These are phyloP conservation scores for Argyra leucocephala DNA, from an alignment of 2,888 invertebrate genomes.

Conservation along the genomic window DNA sequence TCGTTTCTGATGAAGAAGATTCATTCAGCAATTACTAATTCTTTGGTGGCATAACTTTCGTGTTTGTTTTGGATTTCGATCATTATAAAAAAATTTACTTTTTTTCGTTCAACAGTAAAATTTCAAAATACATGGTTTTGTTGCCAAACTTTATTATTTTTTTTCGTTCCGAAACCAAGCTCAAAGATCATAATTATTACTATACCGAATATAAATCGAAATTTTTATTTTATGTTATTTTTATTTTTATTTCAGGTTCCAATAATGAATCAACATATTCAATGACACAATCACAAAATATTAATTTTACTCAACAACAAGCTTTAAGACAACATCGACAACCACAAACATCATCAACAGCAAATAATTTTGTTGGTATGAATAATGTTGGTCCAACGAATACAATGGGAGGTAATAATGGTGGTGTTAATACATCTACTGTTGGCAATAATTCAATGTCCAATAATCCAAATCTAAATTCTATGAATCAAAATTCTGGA, in stretches of 20 bases:
- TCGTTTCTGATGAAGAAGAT: too few species aligned
- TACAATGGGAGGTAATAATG: conserved; percentile 26
- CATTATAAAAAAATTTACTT: too few species aligned
- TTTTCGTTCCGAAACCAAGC: too few species aligned
- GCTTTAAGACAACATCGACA: conserved; percentile 35
- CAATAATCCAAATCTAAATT: conserved; percentile 22
- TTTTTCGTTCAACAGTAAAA: too few species aligned
- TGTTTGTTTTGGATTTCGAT: too few species aligned
- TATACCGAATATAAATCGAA: too few species aligned
- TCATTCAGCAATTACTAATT: too few species aligned
- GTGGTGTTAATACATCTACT: conserved; percentile 21
- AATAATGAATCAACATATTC: conserved; percentile 50
- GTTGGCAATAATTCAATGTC: conserved; percentile 25
- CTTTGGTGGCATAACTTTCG: too few species aligned
- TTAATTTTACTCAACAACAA: conserved; percentile 68
- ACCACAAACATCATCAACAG: conserved; percentile 39
- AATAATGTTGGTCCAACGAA: conserved; percentile 25
- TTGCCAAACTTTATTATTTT: too few species aligned
- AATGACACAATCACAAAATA: conserved; percentile 74
- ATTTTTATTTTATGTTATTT: background rate
- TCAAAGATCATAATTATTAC: too few species aligned
- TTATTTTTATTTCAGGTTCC: conserved; percentile 30
- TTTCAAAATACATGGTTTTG: too few species aligned
- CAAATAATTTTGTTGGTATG: conserved; percentile 36
- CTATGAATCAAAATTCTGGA: conserved; percentile 23